These are phyloP conservation scores for Hydraecia micacea DNA, from an alignment of 2,888 invertebrate genomes.

Conservation along the genomic window DNA sequence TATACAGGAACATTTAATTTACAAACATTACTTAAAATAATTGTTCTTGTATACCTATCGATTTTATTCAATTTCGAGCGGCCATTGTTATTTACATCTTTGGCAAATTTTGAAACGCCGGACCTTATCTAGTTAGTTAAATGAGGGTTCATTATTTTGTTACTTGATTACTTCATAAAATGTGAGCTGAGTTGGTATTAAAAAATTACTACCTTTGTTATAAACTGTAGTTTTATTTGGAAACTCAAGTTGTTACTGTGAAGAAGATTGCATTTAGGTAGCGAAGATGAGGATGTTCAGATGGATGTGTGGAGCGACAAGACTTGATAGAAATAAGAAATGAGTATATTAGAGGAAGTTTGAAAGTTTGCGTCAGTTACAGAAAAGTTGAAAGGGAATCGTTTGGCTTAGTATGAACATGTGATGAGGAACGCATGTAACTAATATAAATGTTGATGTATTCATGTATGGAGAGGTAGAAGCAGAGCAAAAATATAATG, in stretches of 20 bases:
- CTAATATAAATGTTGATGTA: background rate
- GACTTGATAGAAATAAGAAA: background rate
- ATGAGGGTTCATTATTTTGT: constrained; percentile 27
- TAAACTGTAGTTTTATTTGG: constrained; percentile 26
- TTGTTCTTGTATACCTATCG: too few relatives aligned
- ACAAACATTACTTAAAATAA: too few relatives aligned
- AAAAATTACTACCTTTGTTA: constrained; percentile 35
- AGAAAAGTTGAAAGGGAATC: background rate
- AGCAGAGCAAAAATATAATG: background rate
- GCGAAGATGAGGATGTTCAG: background rate
- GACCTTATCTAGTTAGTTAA: background rate
- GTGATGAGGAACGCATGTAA: background rate
- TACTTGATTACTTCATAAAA: constrained; percentile 37
- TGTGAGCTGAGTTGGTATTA: constrained; percentile 19
- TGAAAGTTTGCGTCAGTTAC: background rate
- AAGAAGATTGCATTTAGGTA: background rate
- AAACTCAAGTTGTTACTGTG: background rate
- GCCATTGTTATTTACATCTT: too few relatives aligned
- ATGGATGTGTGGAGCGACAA: background rate
- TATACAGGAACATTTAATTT: too few relatives aligned
- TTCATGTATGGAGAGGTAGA: background rate
- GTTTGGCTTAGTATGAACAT: background rate
- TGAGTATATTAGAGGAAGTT: background rate
- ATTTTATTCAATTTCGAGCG: too few relatives aligned
- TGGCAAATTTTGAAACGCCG: too few relatives aligned